Percentiles rank a stretch among this genome's conserved stretches.
Conservation (phyloP, 2,888 invertebrate genomes). For the Apocheima hispidaria region DNA sequence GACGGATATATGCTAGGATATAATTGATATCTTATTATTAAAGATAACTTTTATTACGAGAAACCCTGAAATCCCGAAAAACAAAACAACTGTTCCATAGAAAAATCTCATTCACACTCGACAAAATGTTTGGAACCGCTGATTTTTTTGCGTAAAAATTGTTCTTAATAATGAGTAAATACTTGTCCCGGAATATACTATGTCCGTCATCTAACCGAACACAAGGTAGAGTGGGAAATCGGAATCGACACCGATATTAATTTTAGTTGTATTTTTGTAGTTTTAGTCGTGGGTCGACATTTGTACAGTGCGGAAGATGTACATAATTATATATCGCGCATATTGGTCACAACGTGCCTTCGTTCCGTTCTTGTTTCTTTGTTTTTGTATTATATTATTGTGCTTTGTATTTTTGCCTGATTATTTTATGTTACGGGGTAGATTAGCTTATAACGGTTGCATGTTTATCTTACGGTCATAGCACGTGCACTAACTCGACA, state of each 20-base stretch:
- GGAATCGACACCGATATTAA: conserved; percentile 3
- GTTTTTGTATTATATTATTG: conserved; percentile 25
- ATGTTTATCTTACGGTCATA: conserved; percentile 8
- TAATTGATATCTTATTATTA: too few species aligned
- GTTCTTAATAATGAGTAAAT: too few species aligned
- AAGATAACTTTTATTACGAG: too few species aligned
- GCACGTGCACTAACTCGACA: not conserved
- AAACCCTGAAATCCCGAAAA: too few species aligned
- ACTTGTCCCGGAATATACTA: too few species aligned
- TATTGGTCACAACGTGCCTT: conserved; percentile 27
- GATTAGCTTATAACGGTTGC: conserved; percentile 11
- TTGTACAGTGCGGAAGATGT: not conserved
- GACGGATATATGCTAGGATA: too few species aligned
- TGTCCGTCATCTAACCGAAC: too few species aligned
- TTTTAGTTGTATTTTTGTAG: conserved; percentile 17
- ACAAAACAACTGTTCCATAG: too few species aligned
- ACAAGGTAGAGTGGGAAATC: not conserved
- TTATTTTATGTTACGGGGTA: not conserved
- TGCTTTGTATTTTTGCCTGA: conserved; percentile 5
- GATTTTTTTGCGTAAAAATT: too few species aligned
- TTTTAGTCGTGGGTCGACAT: conserved; percentile 25
- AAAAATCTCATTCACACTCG: too few species aligned
- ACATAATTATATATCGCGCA: not conserved
- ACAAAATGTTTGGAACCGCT: too few species aligned
- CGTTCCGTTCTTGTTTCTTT: conserved; percentile 26